phyloP scores from a whole-genome alignment of 2,797 vertebrate genomes.

The Ctenopoma kingsleyae region DNA sequence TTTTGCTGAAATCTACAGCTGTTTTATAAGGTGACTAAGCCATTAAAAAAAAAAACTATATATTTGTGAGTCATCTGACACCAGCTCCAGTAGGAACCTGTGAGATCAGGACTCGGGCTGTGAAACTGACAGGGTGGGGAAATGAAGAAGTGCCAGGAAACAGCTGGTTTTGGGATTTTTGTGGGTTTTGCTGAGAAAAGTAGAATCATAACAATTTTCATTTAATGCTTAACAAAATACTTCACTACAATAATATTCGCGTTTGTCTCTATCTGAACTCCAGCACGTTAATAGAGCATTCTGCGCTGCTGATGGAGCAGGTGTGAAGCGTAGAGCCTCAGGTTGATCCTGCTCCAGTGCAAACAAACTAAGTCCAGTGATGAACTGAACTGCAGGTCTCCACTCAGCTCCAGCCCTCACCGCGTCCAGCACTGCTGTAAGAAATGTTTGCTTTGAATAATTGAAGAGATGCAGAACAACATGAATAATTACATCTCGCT shows the following conservation, averaged over 20 bases:
- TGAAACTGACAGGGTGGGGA: too few species aligned
- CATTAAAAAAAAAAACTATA: not conserved
- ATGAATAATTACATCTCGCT: slow-evolving; percentile 76
- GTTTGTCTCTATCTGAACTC: slow-evolving; percentile 16
- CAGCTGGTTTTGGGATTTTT: too few species aligned
- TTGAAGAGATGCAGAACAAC: slow-evolving; percentile 79
- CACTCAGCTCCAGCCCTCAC: not conserved
- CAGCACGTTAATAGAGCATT: not conserved
- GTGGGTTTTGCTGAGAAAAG: too few species aligned
- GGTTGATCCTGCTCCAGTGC: slow-evolving; percentile 29
- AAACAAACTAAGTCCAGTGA: slow-evolving; percentile 49
- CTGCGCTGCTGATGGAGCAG: slow-evolving; percentile 7
- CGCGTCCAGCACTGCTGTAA: slow-evolving; percentile 36
- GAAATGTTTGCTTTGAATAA: slow-evolving; percentile 77
- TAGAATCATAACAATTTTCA: not conserved
- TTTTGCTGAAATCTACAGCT: not conserved
- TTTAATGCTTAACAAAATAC: not conserved
- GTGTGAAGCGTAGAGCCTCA: slow-evolving; percentile 28
- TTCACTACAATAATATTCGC: not conserved
- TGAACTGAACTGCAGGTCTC: slow-evolving; percentile 15
- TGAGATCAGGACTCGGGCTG: too few species aligned
- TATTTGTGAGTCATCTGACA: not conserved
- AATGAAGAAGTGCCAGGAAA: too few species aligned
- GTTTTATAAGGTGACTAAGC: too few species aligned
- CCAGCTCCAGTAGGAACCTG: too few species aligned